Evolutionary conservation across 1,140 invertebrate genomes (phyloP).

Genomic region (Colletes latitarsis): DNA sequence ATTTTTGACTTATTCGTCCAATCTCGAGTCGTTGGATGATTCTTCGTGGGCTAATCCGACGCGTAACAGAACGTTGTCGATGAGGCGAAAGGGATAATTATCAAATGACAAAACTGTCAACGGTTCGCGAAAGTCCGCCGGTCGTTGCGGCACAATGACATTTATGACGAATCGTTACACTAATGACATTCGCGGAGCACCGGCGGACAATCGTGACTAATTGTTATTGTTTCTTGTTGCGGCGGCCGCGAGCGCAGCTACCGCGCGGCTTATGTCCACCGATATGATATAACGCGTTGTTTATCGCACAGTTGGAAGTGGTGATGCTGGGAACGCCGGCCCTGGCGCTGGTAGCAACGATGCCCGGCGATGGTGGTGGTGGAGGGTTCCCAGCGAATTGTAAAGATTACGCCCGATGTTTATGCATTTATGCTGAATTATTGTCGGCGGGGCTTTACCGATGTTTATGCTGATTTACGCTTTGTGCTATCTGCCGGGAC

Average conservation of each 20-base stretch:
- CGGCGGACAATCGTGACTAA: conserved; percentile 62
- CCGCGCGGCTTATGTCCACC: conserved; percentile 65
- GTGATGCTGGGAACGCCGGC: neutral
- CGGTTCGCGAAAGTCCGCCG: conserved; percentile 32
- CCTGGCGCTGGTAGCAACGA: neutral
- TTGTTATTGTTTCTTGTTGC: conserved; percentile 68
- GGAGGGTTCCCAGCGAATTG: conserved; percentile 68
- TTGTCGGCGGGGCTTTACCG: conserved; percentile 78
- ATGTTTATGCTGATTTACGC: conserved; percentile 82
- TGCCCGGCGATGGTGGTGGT: neutral
- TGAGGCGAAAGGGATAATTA: neutral
- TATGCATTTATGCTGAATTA: conserved; percentile 81
- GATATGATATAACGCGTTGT: conserved; percentile 72
- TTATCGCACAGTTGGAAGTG: conserved; percentile 67
- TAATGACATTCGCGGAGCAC: conserved; percentile 41
- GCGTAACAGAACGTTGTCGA: too few relatives aligned
- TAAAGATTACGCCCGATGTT: conserved; percentile 78
- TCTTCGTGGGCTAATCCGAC: too few relatives aligned
- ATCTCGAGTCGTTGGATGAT: too few relatives aligned
- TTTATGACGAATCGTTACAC: conserved; percentile 49
- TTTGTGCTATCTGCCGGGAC: conserved; percentile 80
- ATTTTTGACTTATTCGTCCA: too few relatives aligned
- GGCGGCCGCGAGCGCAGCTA: conserved; percentile 57
- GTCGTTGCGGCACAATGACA: conserved; percentile 40
- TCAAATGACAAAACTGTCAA: neutral